Conservation (phyloP, 2,113 vertebrate genomes). For the Seriola quinqueradiata region DNA sequence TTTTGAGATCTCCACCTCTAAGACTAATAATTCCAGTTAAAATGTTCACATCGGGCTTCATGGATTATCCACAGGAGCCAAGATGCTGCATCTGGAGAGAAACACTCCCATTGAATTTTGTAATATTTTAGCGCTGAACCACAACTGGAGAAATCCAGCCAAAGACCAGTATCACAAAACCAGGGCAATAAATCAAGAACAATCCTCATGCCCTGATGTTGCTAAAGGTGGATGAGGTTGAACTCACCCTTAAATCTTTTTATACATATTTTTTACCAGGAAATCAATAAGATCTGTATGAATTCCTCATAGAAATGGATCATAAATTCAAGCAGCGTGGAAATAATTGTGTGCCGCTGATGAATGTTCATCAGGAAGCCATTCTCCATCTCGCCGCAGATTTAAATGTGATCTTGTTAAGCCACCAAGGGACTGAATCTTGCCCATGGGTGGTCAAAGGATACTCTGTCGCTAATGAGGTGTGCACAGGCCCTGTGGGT, state of each 20-base stretch:
- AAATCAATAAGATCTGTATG: slow-evolving; percentile 23
- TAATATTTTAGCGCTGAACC: not conserved
- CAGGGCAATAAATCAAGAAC: not conserved
- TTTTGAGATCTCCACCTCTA: not conserved
- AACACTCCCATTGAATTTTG: too few species aligned
- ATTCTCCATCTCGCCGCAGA: slow-evolving; percentile 43
- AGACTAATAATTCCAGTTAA: not conserved
- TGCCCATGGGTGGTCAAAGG: slow-evolving; percentile 76
- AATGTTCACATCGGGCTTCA: not conserved
- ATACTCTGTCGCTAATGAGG: slow-evolving; percentile 80
- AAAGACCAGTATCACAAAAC: not conserved
- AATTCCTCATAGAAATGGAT: slow-evolving; percentile 39
- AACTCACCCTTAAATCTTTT: not conserved
- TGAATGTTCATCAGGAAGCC: slow-evolving; percentile 63
- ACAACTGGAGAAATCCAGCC: not conserved
- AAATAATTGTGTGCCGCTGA: slow-evolving; percentile 68
- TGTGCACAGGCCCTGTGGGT: slow-evolving; percentile 70
- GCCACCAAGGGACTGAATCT: slow-evolving; percentile 67
- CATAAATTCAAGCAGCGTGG: slow-evolving; percentile 57
- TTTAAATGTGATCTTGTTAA: slow-evolving; percentile 79
- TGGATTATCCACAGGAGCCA: not conserved
- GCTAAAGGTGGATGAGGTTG: not conserved
- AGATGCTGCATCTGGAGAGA: too few species aligned
- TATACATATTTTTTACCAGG: not conserved
- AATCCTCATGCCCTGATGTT: too few species aligned